These are phyloP conservation scores for Eupeodes luniger DNA, from an alignment of 2,888 invertebrate species.

Conservation along the genomic window DNA sequence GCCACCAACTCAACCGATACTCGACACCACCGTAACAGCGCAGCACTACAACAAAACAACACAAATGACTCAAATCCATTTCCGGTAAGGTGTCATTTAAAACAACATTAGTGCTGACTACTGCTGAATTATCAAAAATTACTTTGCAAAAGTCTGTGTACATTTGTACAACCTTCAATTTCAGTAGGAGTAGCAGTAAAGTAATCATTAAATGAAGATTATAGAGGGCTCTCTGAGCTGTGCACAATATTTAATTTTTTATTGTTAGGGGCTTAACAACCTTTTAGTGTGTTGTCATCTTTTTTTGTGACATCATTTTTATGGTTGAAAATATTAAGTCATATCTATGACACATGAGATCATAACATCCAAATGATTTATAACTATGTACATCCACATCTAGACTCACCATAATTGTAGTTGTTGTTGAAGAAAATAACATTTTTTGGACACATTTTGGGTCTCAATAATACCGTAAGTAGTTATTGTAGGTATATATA, in stretches of 20 bases:
- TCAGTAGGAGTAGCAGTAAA: not conserved
- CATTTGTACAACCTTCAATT: not conserved
- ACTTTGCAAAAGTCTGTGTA: not conserved
- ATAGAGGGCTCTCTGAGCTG: constrained; percentile 16
- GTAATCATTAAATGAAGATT: constrained; percentile 19
- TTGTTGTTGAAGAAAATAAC: constrained; percentile 16
- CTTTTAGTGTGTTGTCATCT: constrained; percentile 26
- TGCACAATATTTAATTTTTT: not conserved
- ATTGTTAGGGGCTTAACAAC: constrained; percentile 32
- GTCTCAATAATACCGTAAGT: not conserved
- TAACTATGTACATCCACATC: constrained; percentile 6
- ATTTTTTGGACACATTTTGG: constrained; percentile 29
- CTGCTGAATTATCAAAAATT: not conserved
- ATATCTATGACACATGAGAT: constrained; percentile 66
- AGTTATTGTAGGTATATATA: not conserved
- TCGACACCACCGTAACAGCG: too few species aligned
- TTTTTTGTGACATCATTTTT: constrained; percentile 53
- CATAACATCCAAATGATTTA: constrained; percentile 55
- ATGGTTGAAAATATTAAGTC: constrained; percentile 61
- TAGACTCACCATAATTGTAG: not conserved
- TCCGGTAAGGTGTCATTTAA: constrained; percentile 24
- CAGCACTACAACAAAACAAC: not conserved
- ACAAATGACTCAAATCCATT: constrained; percentile 31
- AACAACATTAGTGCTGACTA: constrained; percentile 20
- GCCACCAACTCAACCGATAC: constrained; percentile 12